phyloP scores from a whole-genome alignment of 2,888 invertebrate species.

The Desoria tigrina region DNA sequence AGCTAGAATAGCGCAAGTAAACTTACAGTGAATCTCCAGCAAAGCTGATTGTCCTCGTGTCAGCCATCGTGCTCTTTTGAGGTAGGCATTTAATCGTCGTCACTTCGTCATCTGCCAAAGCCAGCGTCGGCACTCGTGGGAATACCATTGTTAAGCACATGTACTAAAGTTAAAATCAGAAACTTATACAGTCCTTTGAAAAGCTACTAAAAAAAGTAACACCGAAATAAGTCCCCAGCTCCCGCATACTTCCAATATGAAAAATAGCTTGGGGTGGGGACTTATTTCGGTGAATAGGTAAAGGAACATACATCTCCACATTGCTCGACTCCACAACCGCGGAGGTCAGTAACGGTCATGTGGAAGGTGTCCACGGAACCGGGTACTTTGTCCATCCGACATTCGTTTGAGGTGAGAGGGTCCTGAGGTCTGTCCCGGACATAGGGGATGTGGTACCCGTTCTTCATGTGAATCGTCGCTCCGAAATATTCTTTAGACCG shows the following conservation, averaged over 20 bases:
- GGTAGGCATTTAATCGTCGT: slow-evolving; percentile 52
- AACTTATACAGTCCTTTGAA: no score
- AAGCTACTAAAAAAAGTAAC: no score
- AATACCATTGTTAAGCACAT: slow-evolving; percentile 53
- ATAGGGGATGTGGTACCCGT: slow-evolving; percentile 50
- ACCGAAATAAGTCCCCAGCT: background rate
- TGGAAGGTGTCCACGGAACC: slow-evolving; percentile 40
- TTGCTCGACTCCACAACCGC: slow-evolving; percentile 50
- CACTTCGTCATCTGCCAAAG: slow-evolving; percentile 53
- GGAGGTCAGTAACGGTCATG: slow-evolving; percentile 48
- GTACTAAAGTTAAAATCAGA: slow-evolving; percentile 15
- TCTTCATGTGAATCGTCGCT: slow-evolving; percentile 50
- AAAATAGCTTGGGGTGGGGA: no score
- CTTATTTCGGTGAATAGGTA: no score
- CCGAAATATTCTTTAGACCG: slow-evolving; percentile 50
- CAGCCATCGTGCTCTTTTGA: slow-evolving; percentile 49
- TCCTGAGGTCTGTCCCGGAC: slow-evolving; percentile 52
- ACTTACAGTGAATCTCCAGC: slow-evolving; percentile 50
- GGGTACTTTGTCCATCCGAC: slow-evolving; percentile 44
- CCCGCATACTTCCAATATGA: no score
- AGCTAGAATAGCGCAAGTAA: slow-evolving; percentile 4
- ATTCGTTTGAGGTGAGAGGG: slow-evolving; percentile 46
- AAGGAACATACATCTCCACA: slow-evolving; percentile 50
- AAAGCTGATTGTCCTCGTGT: slow-evolving; percentile 49
- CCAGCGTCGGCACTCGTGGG: slow-evolving; percentile 49